Conservation (phyloP, 2,797 vertebrate species). For the Protonibea diacanthus region DNA sequence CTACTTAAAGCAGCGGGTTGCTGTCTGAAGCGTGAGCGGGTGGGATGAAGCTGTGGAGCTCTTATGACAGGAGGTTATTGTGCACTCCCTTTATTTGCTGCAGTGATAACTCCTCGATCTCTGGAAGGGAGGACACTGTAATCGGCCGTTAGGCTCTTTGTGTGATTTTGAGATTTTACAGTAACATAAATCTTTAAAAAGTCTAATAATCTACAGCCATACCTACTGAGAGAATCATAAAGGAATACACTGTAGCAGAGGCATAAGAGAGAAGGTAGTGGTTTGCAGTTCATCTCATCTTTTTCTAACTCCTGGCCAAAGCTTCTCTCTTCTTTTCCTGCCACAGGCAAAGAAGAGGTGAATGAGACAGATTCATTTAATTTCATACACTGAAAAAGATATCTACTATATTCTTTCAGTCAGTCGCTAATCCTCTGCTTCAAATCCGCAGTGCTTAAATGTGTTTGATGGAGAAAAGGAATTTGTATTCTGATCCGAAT, state of each 20-base stretch:
- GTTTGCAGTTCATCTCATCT: background rate
- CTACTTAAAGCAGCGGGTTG: slow-evolving; percentile 2
- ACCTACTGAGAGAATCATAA: background rate
- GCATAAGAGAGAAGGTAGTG: background rate
- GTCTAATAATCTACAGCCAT: background rate
- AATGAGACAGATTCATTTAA: background rate
- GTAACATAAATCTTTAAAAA: background rate
- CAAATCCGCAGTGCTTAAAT: background rate
- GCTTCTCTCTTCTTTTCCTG: background rate
- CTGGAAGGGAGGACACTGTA: slow-evolving; percentile 3
- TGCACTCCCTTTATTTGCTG: slow-evolving; percentile 12
- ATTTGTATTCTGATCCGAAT: slow-evolving; percentile 23
- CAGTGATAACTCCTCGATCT: slow-evolving; percentile 9
- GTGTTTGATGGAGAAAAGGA: slow-evolving; percentile 13
- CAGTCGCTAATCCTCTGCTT: background rate
- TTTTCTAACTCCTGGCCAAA: background rate
- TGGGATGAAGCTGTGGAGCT: background rate
- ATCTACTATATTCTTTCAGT: background rate
- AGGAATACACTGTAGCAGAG: background rate
- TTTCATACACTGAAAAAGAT: background rate
- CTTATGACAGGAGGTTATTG: slow-evolving; percentile 1
- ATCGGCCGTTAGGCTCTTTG: background rate
- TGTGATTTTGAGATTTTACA: background rate
- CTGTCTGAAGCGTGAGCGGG: slow-evolving; percentile 1
- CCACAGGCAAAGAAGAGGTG: background rate